Evolutionary conservation across 2,113 vertebrate species (phyloP).

Genomic region (Riparia riparia): DNA sequence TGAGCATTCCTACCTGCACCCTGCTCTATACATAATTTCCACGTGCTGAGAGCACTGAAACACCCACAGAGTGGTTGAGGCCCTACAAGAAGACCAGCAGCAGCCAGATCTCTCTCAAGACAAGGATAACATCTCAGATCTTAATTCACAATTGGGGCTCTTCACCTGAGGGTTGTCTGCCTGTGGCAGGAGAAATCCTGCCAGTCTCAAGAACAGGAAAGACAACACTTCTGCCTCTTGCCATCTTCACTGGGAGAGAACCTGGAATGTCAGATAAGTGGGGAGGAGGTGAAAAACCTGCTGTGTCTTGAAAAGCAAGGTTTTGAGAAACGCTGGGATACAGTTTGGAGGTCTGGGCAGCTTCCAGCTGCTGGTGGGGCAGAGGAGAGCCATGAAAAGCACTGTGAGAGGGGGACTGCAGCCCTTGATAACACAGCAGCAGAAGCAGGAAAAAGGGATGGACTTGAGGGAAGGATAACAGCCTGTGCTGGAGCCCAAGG

Average conservation of each 20-base stretch:
- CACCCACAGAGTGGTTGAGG: background rate
- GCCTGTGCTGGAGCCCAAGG: background rate
- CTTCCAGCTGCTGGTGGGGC: background rate
- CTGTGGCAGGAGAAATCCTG: background rate
- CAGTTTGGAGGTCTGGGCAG: background rate
- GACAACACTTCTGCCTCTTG: background rate
- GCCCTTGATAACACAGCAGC: too few relatives aligned
- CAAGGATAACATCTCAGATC: background rate
- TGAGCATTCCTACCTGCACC: background rate
- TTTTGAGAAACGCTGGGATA: accelerated
- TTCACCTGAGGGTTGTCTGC: background rate
- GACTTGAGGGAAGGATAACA: background rate
- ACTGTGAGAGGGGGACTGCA: background rate
- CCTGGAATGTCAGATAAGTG: background rate
- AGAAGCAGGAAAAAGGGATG: background rate
- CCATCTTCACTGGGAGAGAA: background rate
- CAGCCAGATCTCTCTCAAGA: background rate
- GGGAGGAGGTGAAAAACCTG: background rate
- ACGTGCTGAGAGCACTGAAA: background rate
- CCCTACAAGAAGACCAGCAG: background rate
- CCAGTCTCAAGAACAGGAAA: background rate
- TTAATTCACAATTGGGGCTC: background rate
- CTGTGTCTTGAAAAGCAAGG: accelerated
- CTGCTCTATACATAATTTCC: background rate
- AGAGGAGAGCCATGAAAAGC: accelerated